A percentile compares a stretch with the other conserved stretches of the same genome.
Conservation (phyloP, 2,797 vertebrate species). For the Paratrypauchen microcephalus region DNA sequence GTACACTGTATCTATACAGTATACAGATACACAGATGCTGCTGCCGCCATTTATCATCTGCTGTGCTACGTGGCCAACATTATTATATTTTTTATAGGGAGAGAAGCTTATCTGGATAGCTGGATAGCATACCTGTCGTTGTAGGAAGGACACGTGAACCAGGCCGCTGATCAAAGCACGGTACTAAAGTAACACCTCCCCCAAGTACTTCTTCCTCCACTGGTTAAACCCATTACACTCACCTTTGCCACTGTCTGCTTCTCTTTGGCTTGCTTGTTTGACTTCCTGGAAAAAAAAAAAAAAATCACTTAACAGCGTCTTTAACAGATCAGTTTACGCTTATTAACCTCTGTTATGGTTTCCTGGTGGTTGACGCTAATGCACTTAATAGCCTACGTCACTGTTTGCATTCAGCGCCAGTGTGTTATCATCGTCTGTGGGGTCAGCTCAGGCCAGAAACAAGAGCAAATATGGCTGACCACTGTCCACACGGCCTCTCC, state of each 20-base stretch:
- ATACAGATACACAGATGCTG: too few relatives aligned
- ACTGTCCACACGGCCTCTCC: neutral
- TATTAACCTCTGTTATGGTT: conserved; percentile 3
- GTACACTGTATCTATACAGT: too few relatives aligned
- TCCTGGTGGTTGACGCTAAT: conserved; percentile 4
- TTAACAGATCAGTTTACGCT: conserved; percentile 2
- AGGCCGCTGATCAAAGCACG: too few relatives aligned
- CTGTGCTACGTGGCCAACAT: too few relatives aligned
- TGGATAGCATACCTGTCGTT: too few relatives aligned
- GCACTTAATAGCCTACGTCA: neutral
- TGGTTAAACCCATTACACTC: neutral
- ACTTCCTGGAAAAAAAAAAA: conserved; percentile 3
- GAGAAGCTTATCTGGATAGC: too few relatives aligned
- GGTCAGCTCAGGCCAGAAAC: neutral
- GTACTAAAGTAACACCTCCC: too few relatives aligned
- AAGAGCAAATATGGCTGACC: neutral
- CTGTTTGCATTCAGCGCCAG: neutral
- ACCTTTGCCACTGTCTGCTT: neutral
- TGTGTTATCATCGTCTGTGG: neutral
- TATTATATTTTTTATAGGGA: too few relatives aligned
- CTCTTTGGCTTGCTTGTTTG: neutral
- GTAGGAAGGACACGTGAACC: too few relatives aligned
- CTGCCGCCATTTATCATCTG: too few relatives aligned
- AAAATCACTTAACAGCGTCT: conserved; percentile 1
- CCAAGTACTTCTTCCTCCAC: too few relatives aligned